Percentiles rank a stretch among this genome's conserved stretches.
Evolutionary conservation across 2,113 vertebrate genomes (phyloP).

Genomic region (Psammodynastes pulverulentus): DNA sequence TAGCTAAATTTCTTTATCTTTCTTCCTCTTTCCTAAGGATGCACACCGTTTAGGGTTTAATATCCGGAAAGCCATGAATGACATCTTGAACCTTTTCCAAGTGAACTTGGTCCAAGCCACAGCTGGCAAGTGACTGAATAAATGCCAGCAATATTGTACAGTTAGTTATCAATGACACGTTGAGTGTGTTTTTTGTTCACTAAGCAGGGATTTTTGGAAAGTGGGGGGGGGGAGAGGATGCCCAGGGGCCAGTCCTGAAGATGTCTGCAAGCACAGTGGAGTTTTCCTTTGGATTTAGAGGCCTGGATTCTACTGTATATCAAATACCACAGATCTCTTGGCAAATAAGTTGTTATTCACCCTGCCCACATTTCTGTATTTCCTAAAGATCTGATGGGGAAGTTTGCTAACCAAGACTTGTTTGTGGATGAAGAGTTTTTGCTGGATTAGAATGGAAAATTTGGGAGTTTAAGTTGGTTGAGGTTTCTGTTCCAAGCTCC

Average conservation of each 20-base stretch:
- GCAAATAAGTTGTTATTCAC: background rate
- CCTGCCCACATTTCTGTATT: background rate
- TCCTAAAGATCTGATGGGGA: background rate
- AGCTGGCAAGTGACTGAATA: background rate
- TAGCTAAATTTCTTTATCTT: background rate
- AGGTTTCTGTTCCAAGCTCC: background rate
- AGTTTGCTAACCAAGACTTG: background rate
- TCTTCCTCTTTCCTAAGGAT: conserved; percentile 61
- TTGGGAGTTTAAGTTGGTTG: background rate
- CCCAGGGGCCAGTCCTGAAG: background rate
- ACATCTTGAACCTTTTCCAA: conserved; percentile 74
- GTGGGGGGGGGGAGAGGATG: background rate
- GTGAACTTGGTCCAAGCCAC: background rate
- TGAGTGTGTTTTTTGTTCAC: background rate
- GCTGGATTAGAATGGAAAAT: background rate
- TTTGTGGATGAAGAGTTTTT: background rate
- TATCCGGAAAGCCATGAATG: conserved; percentile 74
- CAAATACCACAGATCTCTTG: background rate
- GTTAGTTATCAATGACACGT: background rate
- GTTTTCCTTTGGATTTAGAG: background rate
- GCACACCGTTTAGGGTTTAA: conserved; percentile 76
- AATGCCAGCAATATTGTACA: conserved; percentile 5
- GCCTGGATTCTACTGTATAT: background rate
- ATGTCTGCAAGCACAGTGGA: background rate
- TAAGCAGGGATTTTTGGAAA: background rate